Base-by-base conservation (phyloP, 2,797 vertebrate genomes). In the Tympanoctomys barrerae region DNA sequence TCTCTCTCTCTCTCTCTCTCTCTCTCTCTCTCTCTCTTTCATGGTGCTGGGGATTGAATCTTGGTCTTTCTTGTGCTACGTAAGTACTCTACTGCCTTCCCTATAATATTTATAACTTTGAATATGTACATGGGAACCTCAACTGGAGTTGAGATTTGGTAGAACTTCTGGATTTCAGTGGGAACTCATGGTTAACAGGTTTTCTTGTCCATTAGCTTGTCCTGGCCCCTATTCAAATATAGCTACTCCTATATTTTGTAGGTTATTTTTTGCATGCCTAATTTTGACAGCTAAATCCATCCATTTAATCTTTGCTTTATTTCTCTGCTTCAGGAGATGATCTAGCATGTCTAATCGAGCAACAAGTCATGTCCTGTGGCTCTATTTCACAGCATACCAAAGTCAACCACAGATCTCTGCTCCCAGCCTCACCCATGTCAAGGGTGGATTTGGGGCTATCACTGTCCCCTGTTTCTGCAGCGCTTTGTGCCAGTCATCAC, bases 301-400 rank as follows among this genome's bases (percentile, higher is more conserved):
- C 86, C 54, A 31, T 84, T 52, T 73, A 73, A 95, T 94, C 95
- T 96, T 89, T 75, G 83, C 77, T 94, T 93, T 71, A 73, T 84
- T 97, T 93, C 70, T 94, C 96, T 93, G 77, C 89, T 95, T 95
- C 92, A 92, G 92, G 81, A 89, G 96, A 91, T 97, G 92, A 84
- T 52, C 54, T 68, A 71, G 83, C 33, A 5, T 92, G 81, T 89
- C 91, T 94, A 95, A 82, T 59, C 77, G 82, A 93, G 75, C 92
- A 66, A 71, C 70, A 92, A 92, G 97, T 92, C 90, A 82, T 1
- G 2, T 92, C 90, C 95, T 1, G 13, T 62, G 95, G 77, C 86
- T 92, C 70, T 7, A 28, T 68, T 82, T 59, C 90, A 70, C 4
- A 62, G 90, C 88, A 86, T 82, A 39, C 78, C 83, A 22, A 73